Evolutionary conservation across 2,113 vertebrate species (phyloP).

Genomic region (Oophaga pumilio): DNA sequence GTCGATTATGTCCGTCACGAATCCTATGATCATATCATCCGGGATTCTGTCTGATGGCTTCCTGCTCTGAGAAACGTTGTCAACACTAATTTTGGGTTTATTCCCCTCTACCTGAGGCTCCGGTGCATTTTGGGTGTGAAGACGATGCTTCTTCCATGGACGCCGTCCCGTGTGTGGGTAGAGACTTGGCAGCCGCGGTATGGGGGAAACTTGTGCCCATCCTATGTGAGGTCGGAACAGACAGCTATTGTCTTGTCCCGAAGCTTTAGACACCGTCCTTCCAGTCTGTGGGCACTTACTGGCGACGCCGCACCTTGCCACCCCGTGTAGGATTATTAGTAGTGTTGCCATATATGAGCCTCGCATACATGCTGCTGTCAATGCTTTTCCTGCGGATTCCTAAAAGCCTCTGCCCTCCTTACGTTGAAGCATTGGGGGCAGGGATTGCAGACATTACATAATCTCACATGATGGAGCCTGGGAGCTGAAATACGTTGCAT

Average conservation of each 20-base stretch:
- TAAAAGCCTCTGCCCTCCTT: not conserved
- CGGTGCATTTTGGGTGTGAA: slow-evolving; percentile 1
- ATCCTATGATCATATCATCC: too few species aligned
- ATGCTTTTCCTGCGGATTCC: too few species aligned
- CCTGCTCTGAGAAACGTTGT: too few species aligned
- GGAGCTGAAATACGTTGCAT: not conserved
- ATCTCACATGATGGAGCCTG: not conserved
- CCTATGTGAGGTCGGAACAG: slow-evolving; percentile 24
- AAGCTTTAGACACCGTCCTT: not conserved
- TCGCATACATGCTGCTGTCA: too few species aligned
- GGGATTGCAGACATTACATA: not conserved
- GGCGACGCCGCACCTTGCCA: not conserved
- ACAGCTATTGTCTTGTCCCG: not conserved
- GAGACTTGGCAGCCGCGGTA: not conserved
- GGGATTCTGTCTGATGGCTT: too few species aligned
- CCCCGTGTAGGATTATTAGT: too few species aligned
- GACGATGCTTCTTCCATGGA: not conserved
- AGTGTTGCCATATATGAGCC: not conserved
- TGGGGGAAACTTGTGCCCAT: slow-evolving; percentile 19
- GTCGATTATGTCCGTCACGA: too few species aligned
- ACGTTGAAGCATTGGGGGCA: not conserved
- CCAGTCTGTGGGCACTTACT: not conserved
- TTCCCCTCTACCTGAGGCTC: not conserved
- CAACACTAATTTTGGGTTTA: not conserved
- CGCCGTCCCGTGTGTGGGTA: slow-evolving; percentile 11